Conservation (phyloP, 2,113 vertebrate species). For the Lates calcarifer region DNA sequence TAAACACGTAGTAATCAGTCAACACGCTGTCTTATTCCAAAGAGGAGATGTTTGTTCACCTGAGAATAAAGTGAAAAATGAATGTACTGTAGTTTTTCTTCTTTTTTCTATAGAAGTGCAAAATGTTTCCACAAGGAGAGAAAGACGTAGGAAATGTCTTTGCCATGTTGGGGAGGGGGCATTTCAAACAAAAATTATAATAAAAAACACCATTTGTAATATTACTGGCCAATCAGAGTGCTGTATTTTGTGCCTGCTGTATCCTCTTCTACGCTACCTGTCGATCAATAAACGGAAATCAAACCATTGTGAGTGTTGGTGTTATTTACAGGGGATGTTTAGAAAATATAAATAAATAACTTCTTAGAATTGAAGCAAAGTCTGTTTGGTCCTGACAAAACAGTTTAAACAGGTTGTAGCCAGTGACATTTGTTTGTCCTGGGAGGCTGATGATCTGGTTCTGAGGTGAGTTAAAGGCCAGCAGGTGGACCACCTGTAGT, state of each 20-base stretch:
- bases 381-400: background rate
- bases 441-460: background rate
- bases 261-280: constrained; percentile 76
- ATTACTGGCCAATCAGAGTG: constrained; percentile 74
- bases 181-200: constrained; percentile 33
- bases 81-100: constrained; percentile 68
- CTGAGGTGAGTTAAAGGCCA: background rate
- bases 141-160: constrained; percentile 40
- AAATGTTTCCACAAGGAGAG: constrained; percentile 54
- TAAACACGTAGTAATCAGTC: constrained; percentile 34
- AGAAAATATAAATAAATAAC: constrained; percentile 6
- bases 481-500: constrained; percentile 16
- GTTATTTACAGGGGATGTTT: background rate
- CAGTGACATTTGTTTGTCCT: background rate
- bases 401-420: background rate
- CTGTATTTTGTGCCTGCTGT: constrained; percentile 81
- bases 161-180: constrained; percentile 22
- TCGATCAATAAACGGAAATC: constrained; percentile 78
- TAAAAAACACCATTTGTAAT: constrained; percentile 59
- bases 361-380: background rate
- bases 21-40: constrained; percentile 62
- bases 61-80: constrained; percentile 35
- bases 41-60: constrained; percentile 59
- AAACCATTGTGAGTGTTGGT: constrained; percentile 13
- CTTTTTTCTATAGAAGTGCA: constrained; percentile 66